Evolutionary conservation across 2,888 invertebrate genomes (phyloP).

Genomic region (Drosophila percnosoma): DNA sequence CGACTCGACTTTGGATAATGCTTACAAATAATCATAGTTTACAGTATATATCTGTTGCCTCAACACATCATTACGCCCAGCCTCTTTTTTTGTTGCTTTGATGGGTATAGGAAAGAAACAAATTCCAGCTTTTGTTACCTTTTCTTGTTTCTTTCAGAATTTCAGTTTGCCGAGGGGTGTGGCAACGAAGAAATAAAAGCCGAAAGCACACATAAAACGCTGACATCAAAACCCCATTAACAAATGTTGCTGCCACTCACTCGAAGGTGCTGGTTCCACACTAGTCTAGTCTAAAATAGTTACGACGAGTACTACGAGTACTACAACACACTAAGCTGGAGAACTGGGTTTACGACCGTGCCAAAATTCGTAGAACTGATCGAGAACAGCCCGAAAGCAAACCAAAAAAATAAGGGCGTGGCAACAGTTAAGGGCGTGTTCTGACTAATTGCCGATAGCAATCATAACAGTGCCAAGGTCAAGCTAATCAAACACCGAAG

Average conservation of each 20-base stretch:
- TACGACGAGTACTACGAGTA: constrained; percentile 5
- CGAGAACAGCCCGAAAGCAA: constrained; percentile 10
- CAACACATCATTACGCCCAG: neutral
- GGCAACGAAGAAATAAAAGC: constrained; percentile 35
- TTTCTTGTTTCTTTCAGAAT: constrained; percentile 10
- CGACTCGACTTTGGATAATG: neutral
- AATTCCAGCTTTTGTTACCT: constrained; percentile 41
- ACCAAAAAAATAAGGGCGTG: constrained; percentile 28
- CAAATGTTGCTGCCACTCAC: constrained; percentile 24
- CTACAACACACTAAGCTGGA: constrained; percentile 39
- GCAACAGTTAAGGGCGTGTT: constrained; percentile 33
- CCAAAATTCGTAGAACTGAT: constrained; percentile 61
- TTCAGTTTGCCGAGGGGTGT: constrained; percentile 29
- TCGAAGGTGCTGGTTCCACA: constrained; percentile 27
- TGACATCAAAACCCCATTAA: constrained; percentile 77
- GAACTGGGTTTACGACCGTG: constrained; percentile 72
- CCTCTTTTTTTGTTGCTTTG: neutral
- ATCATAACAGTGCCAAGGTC: constrained; percentile 29
- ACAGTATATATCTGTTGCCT: neutral
- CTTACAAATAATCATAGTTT: neutral
- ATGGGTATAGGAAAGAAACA: constrained; percentile 2
- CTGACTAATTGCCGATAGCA: constrained; percentile 39
- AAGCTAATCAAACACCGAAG: constrained; percentile 1
- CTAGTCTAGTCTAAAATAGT: constrained; percentile 27
- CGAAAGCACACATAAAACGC: constrained; percentile 44